Base-by-base conservation (phyloP, 1,140 invertebrate genomes). In the Planococcus citri region DNA sequence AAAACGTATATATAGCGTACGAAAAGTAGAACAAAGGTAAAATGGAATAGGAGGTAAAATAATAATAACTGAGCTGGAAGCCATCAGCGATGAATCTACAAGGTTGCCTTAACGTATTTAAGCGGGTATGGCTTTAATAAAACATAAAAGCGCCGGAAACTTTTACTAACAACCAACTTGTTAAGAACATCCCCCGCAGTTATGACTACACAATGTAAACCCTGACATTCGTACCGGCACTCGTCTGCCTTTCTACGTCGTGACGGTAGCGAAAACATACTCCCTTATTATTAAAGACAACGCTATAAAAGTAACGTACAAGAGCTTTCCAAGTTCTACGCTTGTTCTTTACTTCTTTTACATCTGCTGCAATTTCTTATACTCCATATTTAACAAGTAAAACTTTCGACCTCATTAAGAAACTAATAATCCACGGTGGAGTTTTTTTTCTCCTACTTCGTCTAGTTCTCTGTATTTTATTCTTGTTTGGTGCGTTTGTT, bases 111-210 rank as follows among this genome's bases (percentile, higher is more conserved):
- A 64, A 64, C 60, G 60, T 64, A 64, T 64, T 64, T 64, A 25
- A 24, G 25, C 22, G 60, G 25, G 60, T 64, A 64, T 64, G 60
- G 60, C 60, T 64, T 64, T 64, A 25, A 64, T 25, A 64, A 64
- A 64, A 64, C 60, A 64, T 64, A 64, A 64, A 64, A 64, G 60
- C 60, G 60, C 60, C 60, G 60, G 60, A 64, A 64, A 64, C 60
- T 64, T 64, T 64, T 64, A 64, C 60, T 64, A 64, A 64, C 60
- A 64, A 64, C 60, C 60, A 64, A 64, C 60, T 64, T 64, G 60
- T 64, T 64, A 64, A 64, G 60, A 64, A 64, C 60, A 64, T 64
- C 60, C 60, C 60, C 60, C 60, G 60, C 60, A 64, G 60, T 64
- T 64, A 64, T 64, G 60, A 64, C 60, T 64, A 64, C 60, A 27